Evolutionary conservation across 1,140 invertebrate species (phyloP), one percentile per base, ranked within the genome.

Genomic region (Drepana arcuata): DNA sequence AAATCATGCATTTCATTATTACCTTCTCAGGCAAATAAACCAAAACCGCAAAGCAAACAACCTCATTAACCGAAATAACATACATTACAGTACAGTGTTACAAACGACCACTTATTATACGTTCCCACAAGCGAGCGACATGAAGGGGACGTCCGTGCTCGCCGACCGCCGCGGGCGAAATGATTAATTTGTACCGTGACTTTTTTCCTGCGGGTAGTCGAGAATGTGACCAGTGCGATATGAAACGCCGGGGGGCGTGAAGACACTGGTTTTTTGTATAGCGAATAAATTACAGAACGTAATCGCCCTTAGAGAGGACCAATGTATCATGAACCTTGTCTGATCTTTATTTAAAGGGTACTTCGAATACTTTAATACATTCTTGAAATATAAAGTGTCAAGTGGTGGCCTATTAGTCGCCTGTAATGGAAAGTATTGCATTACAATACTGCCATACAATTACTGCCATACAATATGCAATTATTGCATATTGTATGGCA

Each of bases 151-250:
- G 62, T 62, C 51, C 47, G 41, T 35, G 44, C 54, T 36, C 51
- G 38, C 24, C 46, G 32, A 37, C 34, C 12, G 62, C 62, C 54
- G 35, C 36, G 13, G 58, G 58, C 41, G 36, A 16, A 65, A 41
- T 61, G 52, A 36, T 7, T 28, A 10, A 24, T 55, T 58, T 50
- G 55, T 39, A 24, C 37, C 15, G 4, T 21, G 4, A 5, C 57
- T 52, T 55, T 55, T 52, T 56, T 16, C 43, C 38, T 41, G 62
- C 51, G 62, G 57, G 54, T 65, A 65, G 57, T 46, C 34, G 28
- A 45, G 54, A 62, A 58, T 58, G 61, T 65, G 57, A 65, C 58
- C 57, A 30, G 41, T 59, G 55, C 55, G 55, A 61, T 57, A 65
- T 65, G 51, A 52, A 48, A 21, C 26, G 62, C 62, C 54, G 11